phyloP scores from a whole-genome alignment of 1,140 invertebrate genomes.

The Tetraneura akinire region DNA sequence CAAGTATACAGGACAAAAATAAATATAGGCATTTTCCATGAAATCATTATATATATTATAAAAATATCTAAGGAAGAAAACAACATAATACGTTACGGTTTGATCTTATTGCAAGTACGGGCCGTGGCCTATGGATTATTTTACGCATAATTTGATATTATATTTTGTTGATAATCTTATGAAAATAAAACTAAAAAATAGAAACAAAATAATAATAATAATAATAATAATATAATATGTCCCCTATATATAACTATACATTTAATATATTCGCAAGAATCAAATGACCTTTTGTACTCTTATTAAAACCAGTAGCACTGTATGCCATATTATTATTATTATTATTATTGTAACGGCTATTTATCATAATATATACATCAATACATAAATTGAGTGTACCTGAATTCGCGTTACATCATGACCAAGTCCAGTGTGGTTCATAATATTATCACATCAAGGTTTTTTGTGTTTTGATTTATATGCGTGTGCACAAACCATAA shows the following conservation, averaged over 20 bases:
- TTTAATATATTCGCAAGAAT: neutral
- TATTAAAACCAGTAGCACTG: neutral
- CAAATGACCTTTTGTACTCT: neutral
- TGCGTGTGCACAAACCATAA: neutral
- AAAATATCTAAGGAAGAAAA: neutral
- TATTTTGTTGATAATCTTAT: neutral
- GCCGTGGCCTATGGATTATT: neutral
- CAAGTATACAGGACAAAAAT: neutral
- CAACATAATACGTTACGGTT: slow-evolving; percentile 18
- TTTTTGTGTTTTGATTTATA: neutral
- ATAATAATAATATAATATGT: neutral
- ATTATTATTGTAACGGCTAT: slow-evolving; percentile 7
- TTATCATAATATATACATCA: neutral
- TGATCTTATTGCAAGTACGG: neutral
- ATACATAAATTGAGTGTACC: neutral
- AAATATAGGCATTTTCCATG: slow-evolving; percentile 11
- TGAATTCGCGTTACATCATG: neutral
- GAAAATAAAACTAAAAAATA: neutral
- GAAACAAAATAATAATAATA: neutral
- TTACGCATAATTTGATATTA: neutral
- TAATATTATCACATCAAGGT: neutral
- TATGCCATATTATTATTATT: too few species aligned
- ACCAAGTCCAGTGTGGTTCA: neutral
- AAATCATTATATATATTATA: neutral
- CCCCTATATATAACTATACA: neutral